A percentile compares a stretch with the other conserved stretches of the same genome.
phyloP scores from a whole-genome alignment of 2,113 vertebrate species.

The Macquaria australasica region DNA sequence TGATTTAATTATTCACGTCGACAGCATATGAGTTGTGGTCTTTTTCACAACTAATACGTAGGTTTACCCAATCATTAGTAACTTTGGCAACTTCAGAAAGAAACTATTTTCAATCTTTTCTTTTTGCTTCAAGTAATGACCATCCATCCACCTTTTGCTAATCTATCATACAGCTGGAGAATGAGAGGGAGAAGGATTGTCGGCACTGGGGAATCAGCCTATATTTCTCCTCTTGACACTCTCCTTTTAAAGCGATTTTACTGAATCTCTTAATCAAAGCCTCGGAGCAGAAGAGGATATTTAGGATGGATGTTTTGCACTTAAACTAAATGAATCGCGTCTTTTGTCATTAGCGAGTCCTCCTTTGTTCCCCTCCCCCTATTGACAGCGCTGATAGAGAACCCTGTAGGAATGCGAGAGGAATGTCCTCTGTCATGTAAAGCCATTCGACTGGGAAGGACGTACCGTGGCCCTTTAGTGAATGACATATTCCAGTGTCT shows the following conservation, averaged over 20 bases:
- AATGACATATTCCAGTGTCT: conserved; percentile 70
- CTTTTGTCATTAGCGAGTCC: conserved; percentile 70
- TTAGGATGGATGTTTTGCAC: conserved; percentile 75
- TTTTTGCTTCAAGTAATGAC: conserved; percentile 52
- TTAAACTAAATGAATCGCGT: conserved; percentile 73
- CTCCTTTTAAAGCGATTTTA: conserved; percentile 67
- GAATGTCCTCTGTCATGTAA: conserved; percentile 70
- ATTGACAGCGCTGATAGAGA: conserved; percentile 67
- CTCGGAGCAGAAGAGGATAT: conserved; percentile 52
- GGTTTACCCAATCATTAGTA: conserved; percentile 41
- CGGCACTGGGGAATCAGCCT: conserved; percentile 40
- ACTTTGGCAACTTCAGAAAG: conserved; percentile 50
- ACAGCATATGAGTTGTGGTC: conserved; percentile 11
- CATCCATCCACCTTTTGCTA: conserved; percentile 48
- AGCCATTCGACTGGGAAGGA: conserved; percentile 57
- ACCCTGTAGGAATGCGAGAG: conserved; percentile 57
- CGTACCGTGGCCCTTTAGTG: conserved; percentile 52
- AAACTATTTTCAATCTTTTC: conserved; percentile 48
- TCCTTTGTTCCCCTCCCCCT: conserved; percentile 39
- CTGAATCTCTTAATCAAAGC: conserved; percentile 78
- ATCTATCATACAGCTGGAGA: conserved; percentile 62
- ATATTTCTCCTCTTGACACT: conserved; percentile 69
- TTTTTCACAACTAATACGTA: conserved; percentile 26
- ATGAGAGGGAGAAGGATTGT: conserved; percentile 59
- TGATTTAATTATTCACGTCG: conserved; percentile 54